Evolutionary conservation across 2,113 vertebrate species (phyloP).

Genomic region (Tragelaphus strepsiceros): DNA sequence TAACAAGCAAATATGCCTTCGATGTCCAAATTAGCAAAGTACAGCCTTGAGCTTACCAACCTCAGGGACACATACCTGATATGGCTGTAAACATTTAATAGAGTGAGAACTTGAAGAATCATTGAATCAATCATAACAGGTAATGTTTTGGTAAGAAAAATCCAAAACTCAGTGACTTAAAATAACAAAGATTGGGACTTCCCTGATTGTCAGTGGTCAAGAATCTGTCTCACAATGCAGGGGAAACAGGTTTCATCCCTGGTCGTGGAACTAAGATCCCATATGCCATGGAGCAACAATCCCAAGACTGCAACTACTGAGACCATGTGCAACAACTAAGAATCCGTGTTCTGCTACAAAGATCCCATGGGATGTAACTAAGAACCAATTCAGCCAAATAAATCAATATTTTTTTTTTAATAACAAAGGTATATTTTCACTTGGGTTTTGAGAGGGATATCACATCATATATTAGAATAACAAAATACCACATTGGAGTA

Average conservation of each 20-base stretch:
- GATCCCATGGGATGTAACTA: neutral
- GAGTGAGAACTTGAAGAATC: neutral
- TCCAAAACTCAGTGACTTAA: neutral
- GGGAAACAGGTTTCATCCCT: neutral
- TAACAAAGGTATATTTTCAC: neutral
- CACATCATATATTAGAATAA: neutral
- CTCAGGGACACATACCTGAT: neutral
- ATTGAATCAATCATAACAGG: neutral
- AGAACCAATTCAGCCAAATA: neutral
- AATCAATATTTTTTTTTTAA: neutral
- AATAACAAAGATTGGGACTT: neutral
- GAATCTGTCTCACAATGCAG: neutral
- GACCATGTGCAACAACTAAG: neutral
- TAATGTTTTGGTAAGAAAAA: neutral
- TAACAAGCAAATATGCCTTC: neutral
- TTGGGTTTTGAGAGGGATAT: neutral
- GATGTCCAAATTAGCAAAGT: neutral
- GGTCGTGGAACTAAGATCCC: neutral
- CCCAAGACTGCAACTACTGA: neutral
- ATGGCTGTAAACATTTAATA: neutral
- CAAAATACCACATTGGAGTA: neutral
- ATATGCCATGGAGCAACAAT: neutral
- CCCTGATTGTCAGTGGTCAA: neutral
- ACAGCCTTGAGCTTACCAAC: neutral
- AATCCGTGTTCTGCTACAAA: neutral